These are phyloP conservation scores for Lutraria lutraria DNA, from an alignment of 2,888 invertebrate species.

Conservation along the genomic window DNA sequence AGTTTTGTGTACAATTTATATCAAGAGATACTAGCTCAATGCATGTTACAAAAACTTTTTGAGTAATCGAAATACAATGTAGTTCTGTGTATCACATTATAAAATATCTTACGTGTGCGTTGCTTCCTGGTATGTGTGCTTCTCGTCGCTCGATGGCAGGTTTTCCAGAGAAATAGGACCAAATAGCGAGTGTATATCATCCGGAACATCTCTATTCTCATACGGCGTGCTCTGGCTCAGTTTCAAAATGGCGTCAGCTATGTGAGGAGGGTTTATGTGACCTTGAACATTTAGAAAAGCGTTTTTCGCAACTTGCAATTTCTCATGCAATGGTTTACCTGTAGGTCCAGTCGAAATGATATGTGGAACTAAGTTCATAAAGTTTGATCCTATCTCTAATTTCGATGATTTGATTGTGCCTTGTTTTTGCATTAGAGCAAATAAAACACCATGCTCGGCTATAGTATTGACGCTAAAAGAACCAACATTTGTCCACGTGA, in stretches of 20 bases:
- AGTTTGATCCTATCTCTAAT: slow-evolving; percentile 1
- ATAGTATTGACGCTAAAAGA: slow-evolving; percentile 36
- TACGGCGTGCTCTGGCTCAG: slow-evolving; percentile 50
- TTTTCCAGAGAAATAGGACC: slow-evolving; percentile 58
- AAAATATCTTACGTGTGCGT: slow-evolving; percentile 55
- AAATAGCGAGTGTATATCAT: slow-evolving; percentile 51
- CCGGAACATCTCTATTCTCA: slow-evolving; percentile 47
- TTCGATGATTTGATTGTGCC: slow-evolving; percentile 10
- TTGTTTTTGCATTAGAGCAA: slow-evolving; percentile 35
- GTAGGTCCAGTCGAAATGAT: slow-evolving; percentile 13
- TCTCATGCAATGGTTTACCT: neutral
- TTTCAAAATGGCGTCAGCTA: slow-evolving; percentile 40
- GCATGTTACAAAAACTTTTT: no score
- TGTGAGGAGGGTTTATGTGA: slow-evolving; percentile 37
- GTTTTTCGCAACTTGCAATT: neutral
- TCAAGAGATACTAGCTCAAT: no score
- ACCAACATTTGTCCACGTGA: slow-evolving; percentile 31
- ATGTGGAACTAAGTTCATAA: slow-evolving; percentile 25
- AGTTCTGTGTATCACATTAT: no score
- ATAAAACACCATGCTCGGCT: neutral
- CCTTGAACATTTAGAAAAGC: slow-evolving; percentile 39
- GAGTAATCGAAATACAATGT: no score
- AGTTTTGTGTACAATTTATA: no score
- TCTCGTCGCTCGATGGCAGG: slow-evolving; percentile 49
- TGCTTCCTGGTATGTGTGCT: slow-evolving; percentile 53